Evolutionary conservation across 2,797 vertebrate species (phyloP).

Genomic region (Anolis apletophallus): DNA sequence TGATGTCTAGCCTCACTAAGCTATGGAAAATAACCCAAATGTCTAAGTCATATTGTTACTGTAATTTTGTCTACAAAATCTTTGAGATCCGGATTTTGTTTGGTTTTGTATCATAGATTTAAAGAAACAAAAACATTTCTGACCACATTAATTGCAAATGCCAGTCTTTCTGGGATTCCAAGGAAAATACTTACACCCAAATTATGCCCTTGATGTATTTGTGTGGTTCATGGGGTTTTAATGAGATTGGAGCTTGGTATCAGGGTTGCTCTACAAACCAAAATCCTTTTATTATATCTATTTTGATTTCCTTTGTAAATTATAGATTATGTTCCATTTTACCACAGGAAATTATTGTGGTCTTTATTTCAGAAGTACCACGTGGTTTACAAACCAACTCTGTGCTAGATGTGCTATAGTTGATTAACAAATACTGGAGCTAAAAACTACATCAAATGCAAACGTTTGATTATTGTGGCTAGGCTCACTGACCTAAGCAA

Average conservation of each 20-base stretch:
- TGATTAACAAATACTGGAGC: background rate
- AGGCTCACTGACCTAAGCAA: background rate
- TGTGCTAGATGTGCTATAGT: background rate
- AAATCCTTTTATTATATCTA: constrained; percentile 22
- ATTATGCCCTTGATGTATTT: background rate
- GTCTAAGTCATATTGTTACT: background rate
- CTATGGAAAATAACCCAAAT: background rate
- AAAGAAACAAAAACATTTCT: background rate
- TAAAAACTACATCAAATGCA: background rate
- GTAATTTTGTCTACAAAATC: constrained; percentile 4
- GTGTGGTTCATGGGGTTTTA: background rate
- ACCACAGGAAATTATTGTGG: constrained; percentile 37
- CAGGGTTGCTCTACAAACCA: constrained; percentile 28
- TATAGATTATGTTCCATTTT: constrained; percentile 12
- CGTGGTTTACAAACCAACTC: background rate
- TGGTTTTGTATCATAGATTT: background rate
- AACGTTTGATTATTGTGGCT: constrained; percentile 1
- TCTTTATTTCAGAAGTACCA: constrained; percentile 35
- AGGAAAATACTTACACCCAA: background rate
- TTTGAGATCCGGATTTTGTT: background rate
- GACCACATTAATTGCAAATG: background rate
- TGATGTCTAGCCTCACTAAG: background rate
- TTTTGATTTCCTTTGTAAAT: constrained; percentile 35
- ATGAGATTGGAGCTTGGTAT: constrained; percentile 31
- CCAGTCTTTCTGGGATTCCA: background rate